Evolutionary conservation across 2,888 invertebrate genomes (phyloP).

Genomic region (Apodemia duryi): DNA sequence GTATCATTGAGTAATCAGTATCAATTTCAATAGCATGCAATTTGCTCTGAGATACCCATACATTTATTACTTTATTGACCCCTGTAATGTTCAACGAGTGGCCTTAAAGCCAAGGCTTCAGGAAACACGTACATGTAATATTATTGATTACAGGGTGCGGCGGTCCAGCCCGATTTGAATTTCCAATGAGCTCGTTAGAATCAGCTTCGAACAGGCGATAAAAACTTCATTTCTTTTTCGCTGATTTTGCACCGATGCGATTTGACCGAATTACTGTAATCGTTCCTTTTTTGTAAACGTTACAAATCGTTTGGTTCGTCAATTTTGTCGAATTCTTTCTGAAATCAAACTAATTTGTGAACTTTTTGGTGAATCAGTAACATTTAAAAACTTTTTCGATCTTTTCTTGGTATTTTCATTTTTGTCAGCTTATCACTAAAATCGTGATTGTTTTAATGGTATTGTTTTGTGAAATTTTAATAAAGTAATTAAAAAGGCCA

Average conservation of each 20-base stretch:
- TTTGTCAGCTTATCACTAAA: neutral
- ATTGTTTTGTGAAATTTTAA: too few relatives aligned
- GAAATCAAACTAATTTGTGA: slow-evolving; percentile 23
- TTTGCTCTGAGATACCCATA: slow-evolving; percentile 15
- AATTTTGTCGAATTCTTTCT: slow-evolving; percentile 28
- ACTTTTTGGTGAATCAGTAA: slow-evolving; percentile 11
- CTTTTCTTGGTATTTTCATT: neutral
- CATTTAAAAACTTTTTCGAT: neutral
- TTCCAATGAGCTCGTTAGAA: slow-evolving; percentile 78
- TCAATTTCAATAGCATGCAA: slow-evolving; percentile 8
- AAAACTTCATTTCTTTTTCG: slow-evolving; percentile 63
- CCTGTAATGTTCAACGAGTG: slow-evolving; percentile 39
- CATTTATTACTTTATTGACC: slow-evolving; percentile 28
- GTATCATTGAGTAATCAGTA: slow-evolving; percentile 7
- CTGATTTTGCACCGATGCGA: slow-evolving; percentile 54
- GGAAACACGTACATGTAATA: slow-evolving; percentile 76
- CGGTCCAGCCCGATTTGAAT: slow-evolving; percentile 72
- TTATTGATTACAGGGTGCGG: slow-evolving; percentile 75
- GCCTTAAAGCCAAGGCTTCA: slow-evolving; percentile 49
- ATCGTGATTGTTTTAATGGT: too few relatives aligned
- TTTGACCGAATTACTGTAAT: slow-evolving; percentile 48
- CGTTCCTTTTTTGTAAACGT: slow-evolving; percentile 43
- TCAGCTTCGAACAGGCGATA: slow-evolving; percentile 56
- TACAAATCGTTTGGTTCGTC: slow-evolving; percentile 31
- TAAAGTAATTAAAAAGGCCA: too few relatives aligned